These are phyloP conservation scores for Argynnis bischoffii DNA, from an alignment of 2,888 invertebrate genomes.

Conservation along the genomic window DNA sequence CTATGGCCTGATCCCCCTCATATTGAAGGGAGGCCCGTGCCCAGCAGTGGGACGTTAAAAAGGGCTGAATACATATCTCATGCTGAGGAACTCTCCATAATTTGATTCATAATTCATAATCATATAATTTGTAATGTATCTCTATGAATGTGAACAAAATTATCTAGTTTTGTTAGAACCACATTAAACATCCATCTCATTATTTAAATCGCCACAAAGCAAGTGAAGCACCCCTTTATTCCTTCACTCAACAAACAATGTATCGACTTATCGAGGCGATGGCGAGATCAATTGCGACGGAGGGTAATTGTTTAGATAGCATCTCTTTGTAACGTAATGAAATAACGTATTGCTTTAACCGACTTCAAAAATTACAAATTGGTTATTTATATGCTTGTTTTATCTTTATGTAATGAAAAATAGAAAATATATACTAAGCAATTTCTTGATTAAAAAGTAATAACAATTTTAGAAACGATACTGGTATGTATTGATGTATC, in stretches of 20 bases:
- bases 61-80: too few relatives aligned
- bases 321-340: conserved; percentile 19
- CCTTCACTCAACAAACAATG: conserved; percentile 3
- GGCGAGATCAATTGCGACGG: conserved; percentile 9
- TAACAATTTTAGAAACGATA: too few relatives aligned
- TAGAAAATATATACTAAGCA: too few relatives aligned
- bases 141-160: background rate
- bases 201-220: background rate
- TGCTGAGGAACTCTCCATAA: too few relatives aligned
- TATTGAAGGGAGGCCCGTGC: too few relatives aligned
- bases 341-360: conserved; percentile 21
- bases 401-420: background rate
- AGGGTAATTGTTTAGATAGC: conserved; percentile 17
- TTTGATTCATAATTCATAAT: too few relatives aligned
- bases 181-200: conserved; percentile 8
- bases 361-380: background rate
- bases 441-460: too few relatives aligned
- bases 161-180: background rate
- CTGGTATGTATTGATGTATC: too few relatives aligned
- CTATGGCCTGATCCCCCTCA: too few relatives aligned
- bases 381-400: background rate
- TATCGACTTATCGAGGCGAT: background rate
- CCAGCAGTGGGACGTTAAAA: too few relatives aligned
- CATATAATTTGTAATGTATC: too few relatives aligned
- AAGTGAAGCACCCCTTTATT: conserved; percentile 8